These are phyloP conservation scores for Phalacrocorax pelagicus DNA, from an alignment of 2,113 vertebrate genomes.

Conservation along the genomic window DNA sequence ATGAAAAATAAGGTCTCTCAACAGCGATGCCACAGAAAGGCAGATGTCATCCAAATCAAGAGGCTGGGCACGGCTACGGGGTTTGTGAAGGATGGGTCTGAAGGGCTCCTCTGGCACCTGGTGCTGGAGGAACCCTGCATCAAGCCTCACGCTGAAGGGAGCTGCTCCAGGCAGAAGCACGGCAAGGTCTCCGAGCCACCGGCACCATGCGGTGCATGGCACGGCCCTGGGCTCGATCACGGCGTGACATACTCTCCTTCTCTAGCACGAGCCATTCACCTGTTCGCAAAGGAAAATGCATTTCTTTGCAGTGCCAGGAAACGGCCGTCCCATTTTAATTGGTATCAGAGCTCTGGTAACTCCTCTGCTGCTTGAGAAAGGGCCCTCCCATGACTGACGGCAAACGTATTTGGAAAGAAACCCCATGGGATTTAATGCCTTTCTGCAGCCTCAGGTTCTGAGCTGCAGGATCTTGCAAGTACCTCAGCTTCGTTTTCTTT, in stretches of 20 bases:
- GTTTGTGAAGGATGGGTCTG: neutral
- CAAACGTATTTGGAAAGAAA: neutral
- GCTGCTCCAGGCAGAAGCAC: rapidly evolving
- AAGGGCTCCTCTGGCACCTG: neutral
- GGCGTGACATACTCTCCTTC: neutral
- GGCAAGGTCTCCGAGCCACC: neutral
- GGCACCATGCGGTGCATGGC: rapidly evolving
- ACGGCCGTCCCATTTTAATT: neutral
- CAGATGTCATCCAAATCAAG: neutral
- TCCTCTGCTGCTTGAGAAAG: neutral
- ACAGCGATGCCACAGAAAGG: neutral
- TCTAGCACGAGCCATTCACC: neutral
- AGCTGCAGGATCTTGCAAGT: neutral
- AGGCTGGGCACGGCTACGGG: neutral
- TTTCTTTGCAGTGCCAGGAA: neutral
- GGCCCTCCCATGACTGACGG: rapidly evolving
- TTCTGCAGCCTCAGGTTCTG: neutral
- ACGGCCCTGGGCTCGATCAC: neutral
- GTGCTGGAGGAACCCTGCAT: neutral
- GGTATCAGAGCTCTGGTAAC: neutral
- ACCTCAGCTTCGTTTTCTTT: neutral
- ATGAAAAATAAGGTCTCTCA: neutral
- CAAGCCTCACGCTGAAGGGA: neutral
- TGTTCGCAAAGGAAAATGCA: neutral
- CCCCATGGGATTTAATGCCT: neutral